These are phyloP conservation scores for Melipona bicolor DNA, from an alignment of 2,888 invertebrate genomes.

Conservation along the genomic window DNA sequence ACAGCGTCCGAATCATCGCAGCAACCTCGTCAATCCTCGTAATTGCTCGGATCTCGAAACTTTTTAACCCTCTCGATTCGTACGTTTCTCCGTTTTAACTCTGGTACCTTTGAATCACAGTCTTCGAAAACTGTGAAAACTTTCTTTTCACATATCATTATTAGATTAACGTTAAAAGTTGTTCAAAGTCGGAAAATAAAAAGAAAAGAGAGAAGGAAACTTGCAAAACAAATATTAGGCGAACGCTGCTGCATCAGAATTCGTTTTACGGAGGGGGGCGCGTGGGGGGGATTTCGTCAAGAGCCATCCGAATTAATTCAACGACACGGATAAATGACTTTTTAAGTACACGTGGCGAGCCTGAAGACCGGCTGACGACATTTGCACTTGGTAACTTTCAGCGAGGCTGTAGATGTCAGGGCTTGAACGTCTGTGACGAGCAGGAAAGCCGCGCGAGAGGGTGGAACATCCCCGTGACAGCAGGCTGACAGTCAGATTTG, in stretches of 20 bases:
- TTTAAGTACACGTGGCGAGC: constrained; percentile 57
- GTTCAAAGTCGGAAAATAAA: no score
- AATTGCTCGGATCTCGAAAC: background rate
- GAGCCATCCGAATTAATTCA: background rate
- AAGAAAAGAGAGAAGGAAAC: no score
- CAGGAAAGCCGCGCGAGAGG: constrained; percentile 67
- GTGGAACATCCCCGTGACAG: constrained; percentile 67
- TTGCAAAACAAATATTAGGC: background rate
- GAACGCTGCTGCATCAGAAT: background rate
- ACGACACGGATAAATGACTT: constrained; percentile 38
- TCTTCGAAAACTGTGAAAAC: no score
- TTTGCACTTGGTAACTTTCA: constrained; percentile 73
- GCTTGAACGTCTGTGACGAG: constrained; percentile 60
- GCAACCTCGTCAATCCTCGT: background rate
- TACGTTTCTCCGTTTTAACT: no score
- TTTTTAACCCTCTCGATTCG: background rate
- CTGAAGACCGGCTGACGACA: constrained; percentile 70
- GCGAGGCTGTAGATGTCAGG: constrained; percentile 63
- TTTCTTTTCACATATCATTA: no score
- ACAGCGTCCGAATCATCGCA: background rate
- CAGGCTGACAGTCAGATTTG: constrained; percentile 78
- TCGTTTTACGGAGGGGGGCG: no score
- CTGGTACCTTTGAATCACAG: no score
- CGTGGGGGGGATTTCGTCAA: background rate
- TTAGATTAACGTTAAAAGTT: no score